Evolutionary conservation across 2,888 invertebrate genomes (phyloP).

Genomic region (Anarsia innoxiella): DNA sequence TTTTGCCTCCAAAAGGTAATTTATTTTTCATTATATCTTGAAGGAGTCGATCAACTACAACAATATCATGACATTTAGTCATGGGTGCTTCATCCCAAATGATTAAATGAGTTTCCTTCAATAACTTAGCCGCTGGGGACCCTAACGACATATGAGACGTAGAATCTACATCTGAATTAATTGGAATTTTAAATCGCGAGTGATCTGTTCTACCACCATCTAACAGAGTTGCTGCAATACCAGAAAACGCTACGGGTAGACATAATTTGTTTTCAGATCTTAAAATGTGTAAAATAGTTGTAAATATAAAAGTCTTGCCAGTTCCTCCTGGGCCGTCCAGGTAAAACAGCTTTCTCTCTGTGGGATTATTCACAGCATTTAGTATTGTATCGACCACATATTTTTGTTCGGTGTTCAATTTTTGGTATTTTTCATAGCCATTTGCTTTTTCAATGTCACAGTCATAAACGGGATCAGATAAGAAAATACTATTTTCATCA

Average conservation of each 20-base stretch:
- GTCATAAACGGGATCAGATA: no score
- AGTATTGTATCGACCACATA: no score
- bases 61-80: conserved; percentile 22
- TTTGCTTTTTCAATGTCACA: no score
- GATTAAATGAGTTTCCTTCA: conserved; percentile 21
- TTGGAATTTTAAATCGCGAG: conserved; percentile 28
- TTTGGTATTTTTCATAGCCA: no score
- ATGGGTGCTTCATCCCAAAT: conserved; percentile 28
- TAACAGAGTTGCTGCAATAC: conserved; percentile 24
- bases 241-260: conserved; percentile 24
- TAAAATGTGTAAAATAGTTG: conserved; percentile 21
- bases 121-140: conserved; percentile 19
- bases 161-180: conserved; percentile 24
- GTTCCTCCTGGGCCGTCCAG: conserved; percentile 22
- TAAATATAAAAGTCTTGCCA: conserved; percentile 20
- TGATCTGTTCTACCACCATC: conserved; percentile 26
- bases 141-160: no score
- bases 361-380: no score
- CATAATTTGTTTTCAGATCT: conserved; percentile 20
- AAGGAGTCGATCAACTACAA: conserved; percentile 23
- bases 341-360: no score
- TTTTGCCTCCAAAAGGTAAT: conserved; percentile 23
- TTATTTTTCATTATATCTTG: conserved; percentile 24
- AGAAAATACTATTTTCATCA: no score
- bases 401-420: no score